These are phyloP conservation scores for Actinostola sp. DNA, from an alignment of 92 coral and sea anemone species.

Conservation along the genomic window DNA sequence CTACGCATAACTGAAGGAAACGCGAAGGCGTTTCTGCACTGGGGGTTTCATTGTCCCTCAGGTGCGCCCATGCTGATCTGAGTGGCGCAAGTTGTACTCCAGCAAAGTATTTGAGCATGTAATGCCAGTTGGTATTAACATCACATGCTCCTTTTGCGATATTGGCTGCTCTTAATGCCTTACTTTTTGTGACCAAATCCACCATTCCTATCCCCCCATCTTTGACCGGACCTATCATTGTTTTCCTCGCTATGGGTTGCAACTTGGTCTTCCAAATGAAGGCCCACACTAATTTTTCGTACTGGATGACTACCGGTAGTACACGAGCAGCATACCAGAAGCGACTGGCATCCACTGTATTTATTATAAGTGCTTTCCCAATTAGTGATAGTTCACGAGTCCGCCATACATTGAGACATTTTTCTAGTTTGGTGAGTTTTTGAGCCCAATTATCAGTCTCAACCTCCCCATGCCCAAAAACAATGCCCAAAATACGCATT, in stretches of 20 bases:
- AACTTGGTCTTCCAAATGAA: slow-evolving; percentile 8
- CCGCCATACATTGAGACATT: slow-evolving; percentile 33
- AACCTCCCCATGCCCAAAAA: not conserved
- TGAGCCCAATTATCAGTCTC: slow-evolving; percentile 23
- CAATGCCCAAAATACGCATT: slow-evolving; percentile 20
- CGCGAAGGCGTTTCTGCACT: too few relatives aligned
- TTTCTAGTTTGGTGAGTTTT: slow-evolving; percentile 32
- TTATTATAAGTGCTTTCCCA: slow-evolving; percentile 11
- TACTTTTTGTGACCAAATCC: not conserved
- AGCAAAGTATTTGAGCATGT: too few relatives aligned
- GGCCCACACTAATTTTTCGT: not conserved
- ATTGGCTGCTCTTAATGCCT: not conserved
- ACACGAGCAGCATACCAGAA: not conserved
- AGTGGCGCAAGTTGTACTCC: too few relatives aligned
- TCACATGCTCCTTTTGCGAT: too few relatives aligned
- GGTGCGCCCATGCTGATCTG: too few relatives aligned
- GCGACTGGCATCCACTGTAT: not conserved
- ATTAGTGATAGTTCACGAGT: not conserved
- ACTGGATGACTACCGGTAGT: not conserved
- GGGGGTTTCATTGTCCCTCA: too few relatives aligned
- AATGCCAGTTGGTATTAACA: too few relatives aligned
- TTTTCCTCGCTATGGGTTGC: not conserved
- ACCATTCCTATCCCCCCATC: slow-evolving; percentile 15
- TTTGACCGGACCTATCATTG: not conserved
- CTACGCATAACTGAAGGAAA: too few relatives aligned